A percentile compares a stretch with the other conserved stretches of the same genome.
Conservation (phyloP, 2,888 invertebrate genomes). For the Furcula furcula region DNA sequence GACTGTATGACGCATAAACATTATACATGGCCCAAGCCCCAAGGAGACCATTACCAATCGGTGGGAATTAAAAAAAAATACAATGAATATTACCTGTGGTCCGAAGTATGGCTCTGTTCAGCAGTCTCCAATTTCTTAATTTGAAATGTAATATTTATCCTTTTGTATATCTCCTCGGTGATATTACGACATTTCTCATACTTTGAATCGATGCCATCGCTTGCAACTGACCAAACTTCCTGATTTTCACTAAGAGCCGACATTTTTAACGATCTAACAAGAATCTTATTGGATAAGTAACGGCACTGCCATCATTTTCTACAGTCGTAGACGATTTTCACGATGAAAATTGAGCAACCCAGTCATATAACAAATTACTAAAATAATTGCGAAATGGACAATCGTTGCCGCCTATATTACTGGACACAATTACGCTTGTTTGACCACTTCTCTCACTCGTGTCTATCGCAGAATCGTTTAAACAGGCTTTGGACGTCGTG, state of each 20-base stretch:
- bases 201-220: slow-evolving; percentile 52
- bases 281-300: slow-evolving; percentile 50
- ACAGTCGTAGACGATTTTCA: slow-evolving; percentile 33
- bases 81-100: slow-evolving; percentile 52
- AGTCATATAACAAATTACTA: slow-evolving; percentile 38
- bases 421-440: slow-evolving; percentile 13
- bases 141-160: slow-evolving; percentile 75
- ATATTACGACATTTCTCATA: slow-evolving; percentile 75
- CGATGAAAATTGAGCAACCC: slow-evolving; percentile 41
- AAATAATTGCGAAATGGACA: slow-evolving; percentile 37
- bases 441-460: slow-evolving; percentile 23
- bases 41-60: too few species aligned
- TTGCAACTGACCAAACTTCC: slow-evolving; percentile 49
- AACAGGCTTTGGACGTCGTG: slow-evolving; percentile 18
- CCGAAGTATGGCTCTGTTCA: slow-evolving; percentile 60
- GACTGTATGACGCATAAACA: too few species aligned
- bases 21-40: too few species aligned
- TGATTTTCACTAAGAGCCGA: slow-evolving; percentile 56
- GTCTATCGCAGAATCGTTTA: slow-evolving; percentile 19
- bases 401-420: slow-evolving; percentile 9
- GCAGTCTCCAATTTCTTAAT: slow-evolving; percentile 64
- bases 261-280: slow-evolving; percentile 47
- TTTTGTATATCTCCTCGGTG: slow-evolving; percentile 74
- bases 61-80: background rate
- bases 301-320: slow-evolving; percentile 33